Base-by-base conservation (phyloP, 2,797 vertebrate genomes). In the Muscicapa comitata region DNA sequence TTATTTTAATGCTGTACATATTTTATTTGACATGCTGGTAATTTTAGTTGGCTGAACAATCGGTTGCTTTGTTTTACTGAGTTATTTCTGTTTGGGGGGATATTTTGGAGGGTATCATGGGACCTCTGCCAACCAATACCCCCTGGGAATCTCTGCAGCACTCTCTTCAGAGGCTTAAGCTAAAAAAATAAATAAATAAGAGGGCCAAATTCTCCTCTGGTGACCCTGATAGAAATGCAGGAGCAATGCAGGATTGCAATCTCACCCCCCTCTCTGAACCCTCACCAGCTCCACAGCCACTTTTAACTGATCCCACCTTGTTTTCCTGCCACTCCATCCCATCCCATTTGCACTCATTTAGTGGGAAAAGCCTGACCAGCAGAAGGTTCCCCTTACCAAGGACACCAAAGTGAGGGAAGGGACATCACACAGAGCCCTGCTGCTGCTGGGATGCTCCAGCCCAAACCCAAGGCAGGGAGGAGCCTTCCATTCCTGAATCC, bases 1-100 rank as follows among this genome's bases (percentile, higher is more conserved):
- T 90, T 93, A 84, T 84, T 86, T 87, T 90, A 95, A 91, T 70
- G 86, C 86, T 62, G 63, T 38, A 71, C 88, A 51, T 93, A 82
- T 88, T 96, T 91, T 90, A 80, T 73, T 88, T 42, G 85, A 86
- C 73, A 15, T 43, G 86, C 80, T 5, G 66, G 94, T 86, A 71
- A 91, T 92, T 94, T 94, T 81, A 50, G 88, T 54, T 20, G 86
- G 89, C 55, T 37, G 88, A 81, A 92, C 91, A 87, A 85, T 55
- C 43, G 51, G 0, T 23, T 0, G 51, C 86, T 94, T 94, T 94
- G 74, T 96, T 92, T 96, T 89, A 65, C 15, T 0, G 25, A 68
- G 88, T 92, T 94, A 57, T 89, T 94, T 84, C 70, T 63, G 35
- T 17, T 26, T 67, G 38, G 62, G 43, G 35, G 83, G 48, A 42